Conservation (phyloP, 2,113 vertebrate species). For the Cryptotis parvus region DNA sequence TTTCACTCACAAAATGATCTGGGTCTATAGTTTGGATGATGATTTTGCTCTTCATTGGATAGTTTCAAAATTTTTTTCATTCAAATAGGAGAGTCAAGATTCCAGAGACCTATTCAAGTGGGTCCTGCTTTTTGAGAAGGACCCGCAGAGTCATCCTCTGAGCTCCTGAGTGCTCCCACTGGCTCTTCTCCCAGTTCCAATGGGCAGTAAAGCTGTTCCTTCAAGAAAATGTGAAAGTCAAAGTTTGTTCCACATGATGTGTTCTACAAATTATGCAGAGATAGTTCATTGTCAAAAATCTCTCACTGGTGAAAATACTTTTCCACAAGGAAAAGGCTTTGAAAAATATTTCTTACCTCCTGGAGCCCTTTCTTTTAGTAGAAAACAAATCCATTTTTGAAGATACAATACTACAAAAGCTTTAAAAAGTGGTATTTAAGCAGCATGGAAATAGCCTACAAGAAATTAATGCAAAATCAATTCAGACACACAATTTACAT, state of each 20-base stretch:
- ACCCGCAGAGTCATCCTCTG: background rate
- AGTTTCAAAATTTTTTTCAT: background rate
- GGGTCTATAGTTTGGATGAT: too few relatives aligned
- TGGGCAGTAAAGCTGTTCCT: background rate
- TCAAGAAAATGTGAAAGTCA: background rate
- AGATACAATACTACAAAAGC: conserved; percentile 59
- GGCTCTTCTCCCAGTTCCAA: background rate
- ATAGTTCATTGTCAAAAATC: background rate
- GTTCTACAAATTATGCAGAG: background rate
- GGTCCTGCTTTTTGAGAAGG: background rate
- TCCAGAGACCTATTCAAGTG: rapidly evolving
- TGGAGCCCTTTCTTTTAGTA: background rate
- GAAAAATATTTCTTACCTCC: conserved; percentile 26
- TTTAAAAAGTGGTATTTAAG: conserved; percentile 69
- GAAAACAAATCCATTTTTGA: conserved; percentile 57
- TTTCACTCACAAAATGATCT: background rate
- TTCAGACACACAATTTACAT: conserved; percentile 71
- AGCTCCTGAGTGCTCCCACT: background rate
- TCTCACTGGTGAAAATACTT: background rate
- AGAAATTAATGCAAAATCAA: conserved; percentile 79
- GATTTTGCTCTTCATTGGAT: background rate
- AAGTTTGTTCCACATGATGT: background rate
- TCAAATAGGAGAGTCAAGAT: background rate
- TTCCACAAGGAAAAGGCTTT: background rate
- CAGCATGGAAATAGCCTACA: conserved; percentile 53